Evolutionary conservation across 2,113 vertebrate genomes (phyloP).

Genomic region (Microtus ochrogaster): DNA sequence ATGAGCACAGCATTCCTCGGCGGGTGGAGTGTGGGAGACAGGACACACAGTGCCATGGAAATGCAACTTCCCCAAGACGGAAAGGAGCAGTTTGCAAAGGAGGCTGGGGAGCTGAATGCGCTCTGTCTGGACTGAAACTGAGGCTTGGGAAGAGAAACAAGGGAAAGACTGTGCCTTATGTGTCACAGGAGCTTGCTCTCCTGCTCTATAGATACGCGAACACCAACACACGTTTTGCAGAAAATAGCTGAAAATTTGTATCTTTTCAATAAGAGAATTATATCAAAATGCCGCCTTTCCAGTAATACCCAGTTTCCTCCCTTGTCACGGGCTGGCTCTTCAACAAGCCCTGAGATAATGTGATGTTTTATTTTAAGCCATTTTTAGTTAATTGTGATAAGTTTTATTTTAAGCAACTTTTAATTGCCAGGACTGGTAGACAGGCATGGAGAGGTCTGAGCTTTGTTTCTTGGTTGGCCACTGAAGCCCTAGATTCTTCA

Average conservation of each 20-base stretch:
- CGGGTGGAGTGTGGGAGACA: neutral
- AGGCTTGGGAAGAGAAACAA: neutral
- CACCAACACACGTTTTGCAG: neutral
- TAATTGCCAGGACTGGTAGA: neutral
- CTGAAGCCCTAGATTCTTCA: neutral
- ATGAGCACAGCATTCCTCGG: neutral
- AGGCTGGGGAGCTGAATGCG: neutral
- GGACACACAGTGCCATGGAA: neutral
- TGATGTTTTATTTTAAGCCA: neutral
- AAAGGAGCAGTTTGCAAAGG: neutral
- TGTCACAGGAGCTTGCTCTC: neutral
- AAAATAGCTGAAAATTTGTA: neutral
- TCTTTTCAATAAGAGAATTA: neutral
- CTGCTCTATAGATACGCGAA: neutral
- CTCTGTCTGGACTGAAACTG: neutral
- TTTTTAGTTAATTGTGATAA: neutral
- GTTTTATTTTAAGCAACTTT: slow-evolving; percentile 35
- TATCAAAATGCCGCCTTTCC: neutral
- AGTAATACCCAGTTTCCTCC: neutral
- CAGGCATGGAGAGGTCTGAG: neutral
- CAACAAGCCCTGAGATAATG: neutral
- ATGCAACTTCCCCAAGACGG: neutral
- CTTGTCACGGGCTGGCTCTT: neutral
- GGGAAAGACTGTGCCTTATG: neutral
- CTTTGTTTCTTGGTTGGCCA: neutral